Conservation (phyloP, 2,888 invertebrate species). For the Bimastos eiseni region DNA sequence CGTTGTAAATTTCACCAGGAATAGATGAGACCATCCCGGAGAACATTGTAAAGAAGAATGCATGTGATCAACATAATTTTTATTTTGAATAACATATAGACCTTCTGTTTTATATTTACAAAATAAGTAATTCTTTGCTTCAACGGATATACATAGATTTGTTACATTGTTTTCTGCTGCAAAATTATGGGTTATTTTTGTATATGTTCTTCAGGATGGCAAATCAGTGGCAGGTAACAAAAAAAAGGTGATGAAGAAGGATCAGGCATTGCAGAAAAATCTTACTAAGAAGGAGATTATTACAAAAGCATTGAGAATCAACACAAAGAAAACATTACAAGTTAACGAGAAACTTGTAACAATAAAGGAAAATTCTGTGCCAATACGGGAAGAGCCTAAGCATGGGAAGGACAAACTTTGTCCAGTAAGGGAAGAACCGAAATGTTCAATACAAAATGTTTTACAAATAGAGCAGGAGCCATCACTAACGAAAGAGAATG, state of each 20-base stretch:
- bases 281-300: background rate
- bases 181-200: background rate
- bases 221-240: background rate
- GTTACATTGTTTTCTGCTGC: background rate
- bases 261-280: background rate
- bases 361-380: background rate
- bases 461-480: background rate
- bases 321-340: background rate
- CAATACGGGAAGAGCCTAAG: background rate
- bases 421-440: background rate
- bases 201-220: constrained; percentile 14
- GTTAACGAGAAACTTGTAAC: background rate
- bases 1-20: too few species aligned
- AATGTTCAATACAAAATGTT: background rate
- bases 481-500: background rate
- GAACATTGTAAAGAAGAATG: background rate
- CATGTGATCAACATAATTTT: background rate
- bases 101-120: background rate
- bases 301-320: background rate
- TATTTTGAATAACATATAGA: background rate
- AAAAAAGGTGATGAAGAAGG: background rate
- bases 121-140: background rate
- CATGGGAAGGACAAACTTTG: background rate
- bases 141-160: background rate
- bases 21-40: background rate